Conservation (phyloP, 2,888 invertebrate species). For the Rotaria sp. region DNA sequence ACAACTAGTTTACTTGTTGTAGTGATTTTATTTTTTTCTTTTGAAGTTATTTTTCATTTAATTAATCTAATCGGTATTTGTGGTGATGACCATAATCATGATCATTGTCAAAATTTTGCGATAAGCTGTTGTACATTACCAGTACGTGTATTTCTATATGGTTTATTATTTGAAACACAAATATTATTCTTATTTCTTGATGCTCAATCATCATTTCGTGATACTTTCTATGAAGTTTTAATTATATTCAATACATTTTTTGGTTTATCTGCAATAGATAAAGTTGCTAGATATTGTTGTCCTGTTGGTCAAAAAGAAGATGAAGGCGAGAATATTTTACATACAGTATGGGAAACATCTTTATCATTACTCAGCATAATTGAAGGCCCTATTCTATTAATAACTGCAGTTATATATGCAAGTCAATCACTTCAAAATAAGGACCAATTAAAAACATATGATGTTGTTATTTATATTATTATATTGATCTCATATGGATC, state of each 20-base stretch:
- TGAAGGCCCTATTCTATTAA: not conserved
- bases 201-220: not conserved
- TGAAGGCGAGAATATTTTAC: not conserved
- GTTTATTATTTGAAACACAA: not conserved
- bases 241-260: not conserved
- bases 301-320: not conserved
- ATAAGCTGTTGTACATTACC: not conserved
- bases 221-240: not conserved
- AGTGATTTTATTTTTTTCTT: not conserved
- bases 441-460: not conserved
- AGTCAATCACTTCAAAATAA: not conserved
- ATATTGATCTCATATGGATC: not conserved
- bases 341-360: not conserved
- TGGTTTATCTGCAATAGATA: not conserved
- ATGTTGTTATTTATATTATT: constrained; percentile 13
- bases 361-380: not conserved
- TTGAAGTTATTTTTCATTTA: not conserved
- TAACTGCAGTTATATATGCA: not conserved
- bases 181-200: not conserved
- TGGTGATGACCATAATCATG: too few species aligned
- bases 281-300: not conserved
- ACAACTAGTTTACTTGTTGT: not conserved
- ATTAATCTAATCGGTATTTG: not conserved
- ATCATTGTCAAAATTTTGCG: not conserved
- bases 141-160: not conserved